A percentile compares a stretch with the other conserved stretches of the same genome.
Evolutionary conservation across 1,140 invertebrate genomes (phyloP).

Genomic region (Hormaphis cornu): DNA sequence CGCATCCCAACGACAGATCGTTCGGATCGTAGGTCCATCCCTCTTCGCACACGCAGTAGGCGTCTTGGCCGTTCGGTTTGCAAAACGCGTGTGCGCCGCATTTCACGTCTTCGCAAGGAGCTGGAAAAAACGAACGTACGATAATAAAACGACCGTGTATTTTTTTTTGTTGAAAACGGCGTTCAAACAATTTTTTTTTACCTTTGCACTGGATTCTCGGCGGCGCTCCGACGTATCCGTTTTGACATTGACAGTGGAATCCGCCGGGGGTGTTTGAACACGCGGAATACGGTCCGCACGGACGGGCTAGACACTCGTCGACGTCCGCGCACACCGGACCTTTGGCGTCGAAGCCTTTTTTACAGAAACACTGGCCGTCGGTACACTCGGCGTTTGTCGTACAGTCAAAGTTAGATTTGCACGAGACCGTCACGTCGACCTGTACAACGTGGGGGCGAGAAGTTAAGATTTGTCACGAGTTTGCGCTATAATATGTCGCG

Average conservation of each 20-base stretch:
- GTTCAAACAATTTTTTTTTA: conserved; percentile 40
- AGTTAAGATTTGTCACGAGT: not conserved
- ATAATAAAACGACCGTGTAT: not conserved
- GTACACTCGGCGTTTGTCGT: conserved; percentile 84
- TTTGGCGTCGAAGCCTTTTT: conserved; percentile 71
- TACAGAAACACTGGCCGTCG: conserved; percentile 81
- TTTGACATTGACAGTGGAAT: conserved; percentile 77
- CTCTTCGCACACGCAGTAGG: conserved; percentile 85
- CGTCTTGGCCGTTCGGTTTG: conserved; percentile 76
- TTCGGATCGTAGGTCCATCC: conserved; percentile 86
- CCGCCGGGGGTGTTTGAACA: conserved; percentile 77
- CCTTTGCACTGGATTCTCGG: conserved; percentile 69
- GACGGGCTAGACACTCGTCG: conserved; percentile 67
- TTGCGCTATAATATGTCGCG: not conserved
- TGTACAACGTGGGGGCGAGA: conserved; percentile 40
- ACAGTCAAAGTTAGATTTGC: conserved; percentile 80
- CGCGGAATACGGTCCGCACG: conserved; percentile 68
- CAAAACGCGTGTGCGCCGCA: conserved; percentile 82
- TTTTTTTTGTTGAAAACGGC: not conserved
- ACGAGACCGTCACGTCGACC: conserved; percentile 76
- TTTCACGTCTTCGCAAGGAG: conserved; percentile 81
- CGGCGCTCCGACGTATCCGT: conserved; percentile 73
- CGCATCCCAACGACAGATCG: conserved; percentile 77
- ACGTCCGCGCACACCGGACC: conserved; percentile 70
- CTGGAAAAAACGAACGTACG: conserved; percentile 42